Conservation (phyloP, 2,888 invertebrate species). For the Drosophila kokeensis region DNA sequence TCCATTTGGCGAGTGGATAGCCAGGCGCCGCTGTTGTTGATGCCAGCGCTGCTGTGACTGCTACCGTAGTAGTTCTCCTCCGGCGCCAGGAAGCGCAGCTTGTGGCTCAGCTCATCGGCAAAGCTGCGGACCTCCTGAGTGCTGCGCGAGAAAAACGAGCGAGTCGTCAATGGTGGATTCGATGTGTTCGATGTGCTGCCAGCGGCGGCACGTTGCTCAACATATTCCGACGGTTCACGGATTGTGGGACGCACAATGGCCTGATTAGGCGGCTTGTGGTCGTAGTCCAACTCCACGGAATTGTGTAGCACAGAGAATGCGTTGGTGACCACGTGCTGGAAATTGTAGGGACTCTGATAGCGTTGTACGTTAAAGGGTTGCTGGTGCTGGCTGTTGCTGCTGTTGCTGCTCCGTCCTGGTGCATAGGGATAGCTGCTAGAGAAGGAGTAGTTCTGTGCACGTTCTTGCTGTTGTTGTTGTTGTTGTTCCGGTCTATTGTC, state of each 20-base stretch:
- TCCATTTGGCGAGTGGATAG: conserved; percentile 71
- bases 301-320: conserved; percentile 71
- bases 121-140: conserved; percentile 86
- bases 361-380: conserved; percentile 57
- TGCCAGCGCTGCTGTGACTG: conserved; percentile 33
- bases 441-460: conserved; percentile 79
- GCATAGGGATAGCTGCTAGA: conserved; percentile 76
- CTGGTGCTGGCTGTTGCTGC: conserved; percentile 12
- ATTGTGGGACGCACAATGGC: conserved; percentile 87
- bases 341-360: conserved; percentile 65
- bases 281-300: conserved; percentile 59
- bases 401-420: conserved; percentile 56
- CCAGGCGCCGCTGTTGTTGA: conserved; percentile 48
- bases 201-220: conserved; percentile 39
- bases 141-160: conserved; percentile 70
- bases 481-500: conserved; percentile 63
- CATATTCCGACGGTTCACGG: conserved; percentile 71
- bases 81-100: conserved; percentile 89
- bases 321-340: conserved; percentile 74
- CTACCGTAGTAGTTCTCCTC: conserved; percentile 68
- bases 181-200: conserved; percentile 32
- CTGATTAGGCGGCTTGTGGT: conserved; percentile 86
- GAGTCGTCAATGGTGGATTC: conserved; percentile 84
- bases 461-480: conserved; percentile 20
- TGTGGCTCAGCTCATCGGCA: conserved; percentile 90